Evolutionary conservation across 2,888 invertebrate species (phyloP).

Genomic region (Drosophila limbata): DNA sequence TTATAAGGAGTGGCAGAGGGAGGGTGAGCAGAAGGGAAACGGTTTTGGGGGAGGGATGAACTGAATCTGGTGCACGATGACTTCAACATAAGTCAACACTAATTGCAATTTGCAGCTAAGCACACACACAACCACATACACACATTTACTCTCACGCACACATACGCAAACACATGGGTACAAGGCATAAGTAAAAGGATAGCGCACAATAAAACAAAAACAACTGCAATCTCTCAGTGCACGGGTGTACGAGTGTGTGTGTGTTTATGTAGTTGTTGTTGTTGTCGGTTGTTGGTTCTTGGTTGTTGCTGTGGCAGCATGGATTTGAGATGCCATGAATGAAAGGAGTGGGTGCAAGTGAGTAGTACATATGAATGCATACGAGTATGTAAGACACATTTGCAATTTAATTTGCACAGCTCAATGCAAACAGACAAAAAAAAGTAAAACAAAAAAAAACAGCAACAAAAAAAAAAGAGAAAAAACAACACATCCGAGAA

Average conservation of each 20-base stretch:
- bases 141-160: slow-evolving; percentile 2
- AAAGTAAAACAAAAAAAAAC: slow-evolving; percentile 14
- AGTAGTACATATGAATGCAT: background rate
- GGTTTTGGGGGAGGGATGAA: slow-evolving; percentile 15
- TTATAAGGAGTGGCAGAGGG: slow-evolving; percentile 24
- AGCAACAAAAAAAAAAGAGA: slow-evolving; percentile 9
- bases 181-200: slow-evolving; percentile 58
- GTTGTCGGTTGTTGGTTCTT: slow-evolving; percentile 25
- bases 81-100: slow-evolving; percentile 77
- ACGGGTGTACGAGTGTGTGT: slow-evolving; percentile 10
- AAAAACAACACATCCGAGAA: background rate
- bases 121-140: slow-evolving; percentile 38
- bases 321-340: slow-evolving; percentile 50
- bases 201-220: slow-evolving; percentile 51
- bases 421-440: slow-evolving; percentile 56
- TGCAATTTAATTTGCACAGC: slow-evolving; percentile 71
- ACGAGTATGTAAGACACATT: slow-evolving; percentile 48
- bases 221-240: slow-evolving; percentile 42
- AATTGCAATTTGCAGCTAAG: slow-evolving; percentile 76
- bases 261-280: slow-evolving; percentile 24
- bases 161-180: slow-evolving; percentile 6
- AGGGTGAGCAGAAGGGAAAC: background rate
- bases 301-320: slow-evolving; percentile 43
- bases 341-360: slow-evolving; percentile 31
- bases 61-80: slow-evolving; percentile 57